Evolutionary conservation across 1,140 invertebrate genomes (phyloP).

Genomic region (Zaprionus kolodkinae): DNA sequence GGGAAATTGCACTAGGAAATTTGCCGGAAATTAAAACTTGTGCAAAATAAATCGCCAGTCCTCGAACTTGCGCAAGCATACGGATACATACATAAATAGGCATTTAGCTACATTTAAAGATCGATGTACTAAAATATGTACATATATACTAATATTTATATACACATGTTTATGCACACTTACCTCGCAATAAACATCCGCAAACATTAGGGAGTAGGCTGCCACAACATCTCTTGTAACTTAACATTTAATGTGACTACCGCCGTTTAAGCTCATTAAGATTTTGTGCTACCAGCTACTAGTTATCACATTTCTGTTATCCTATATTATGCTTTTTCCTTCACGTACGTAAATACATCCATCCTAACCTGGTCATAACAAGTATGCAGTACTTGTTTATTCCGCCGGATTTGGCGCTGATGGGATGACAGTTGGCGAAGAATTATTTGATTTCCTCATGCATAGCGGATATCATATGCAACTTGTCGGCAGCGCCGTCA

Average conservation of each 20-base stretch:
- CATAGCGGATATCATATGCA: conserved; percentile 58
- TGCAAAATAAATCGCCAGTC: conserved; percentile 82
- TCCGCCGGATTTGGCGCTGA: conserved; percentile 53
- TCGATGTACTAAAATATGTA: conserved; percentile 14
- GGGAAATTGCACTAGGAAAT: conserved; percentile 84
- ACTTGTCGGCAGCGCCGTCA: background rate
- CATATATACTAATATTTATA: background rate
- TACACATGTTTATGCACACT: background rate
- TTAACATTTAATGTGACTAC: background rate
- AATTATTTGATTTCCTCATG: conserved; percentile 83
- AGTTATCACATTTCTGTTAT: background rate
- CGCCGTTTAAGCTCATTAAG: conserved; percentile 1
- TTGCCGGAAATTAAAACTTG: conserved; percentile 84
- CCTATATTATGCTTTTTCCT: background rate
- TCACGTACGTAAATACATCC: background rate
- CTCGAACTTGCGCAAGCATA: conserved; percentile 51
- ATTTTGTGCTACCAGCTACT: background rate
- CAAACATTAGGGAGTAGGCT: background rate
- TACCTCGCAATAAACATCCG: background rate
- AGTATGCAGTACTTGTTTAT: conserved; percentile 3
- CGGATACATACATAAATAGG: background rate
- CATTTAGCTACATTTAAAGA: conserved; percentile 44
- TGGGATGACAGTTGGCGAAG: conserved; percentile 77
- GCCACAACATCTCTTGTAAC: conserved; percentile 1
- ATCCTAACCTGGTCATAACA: background rate